A percentile compares a stretch with the other conserved stretches of the same genome.
Evolutionary conservation across 1,140 invertebrate species (phyloP).

Genomic region (Chelonus insularis): DNA sequence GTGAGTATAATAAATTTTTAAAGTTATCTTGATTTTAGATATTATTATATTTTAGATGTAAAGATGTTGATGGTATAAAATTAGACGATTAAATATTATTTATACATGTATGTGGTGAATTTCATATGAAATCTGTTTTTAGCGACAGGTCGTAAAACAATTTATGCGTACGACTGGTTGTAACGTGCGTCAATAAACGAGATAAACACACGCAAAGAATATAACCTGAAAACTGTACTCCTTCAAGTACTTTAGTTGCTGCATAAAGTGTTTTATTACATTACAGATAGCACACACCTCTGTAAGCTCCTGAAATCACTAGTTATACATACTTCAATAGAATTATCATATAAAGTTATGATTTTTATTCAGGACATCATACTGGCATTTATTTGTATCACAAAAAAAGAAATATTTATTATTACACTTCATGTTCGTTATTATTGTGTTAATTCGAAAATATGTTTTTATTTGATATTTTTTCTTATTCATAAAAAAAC

Average conservation of each 20-base stretch:
- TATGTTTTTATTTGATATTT: too few species aligned
- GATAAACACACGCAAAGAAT: conserved; percentile 45
- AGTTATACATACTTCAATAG: conserved; percentile 55
- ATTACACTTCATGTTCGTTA: conserved; percentile 19
- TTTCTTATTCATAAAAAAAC: neutral
- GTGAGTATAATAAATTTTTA: too few species aligned
- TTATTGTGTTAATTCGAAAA: conserved; percentile 26
- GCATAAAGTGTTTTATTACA: conserved; percentile 58
- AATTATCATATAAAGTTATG: conserved; percentile 50
- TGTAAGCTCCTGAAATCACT: neutral
- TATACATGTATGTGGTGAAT: conserved; percentile 46
- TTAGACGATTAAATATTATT: too few species aligned
- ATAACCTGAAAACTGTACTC: conserved; percentile 27
- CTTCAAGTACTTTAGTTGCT: conserved; percentile 36
- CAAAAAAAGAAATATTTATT: conserved; percentile 1
- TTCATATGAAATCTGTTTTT: conserved; percentile 57
- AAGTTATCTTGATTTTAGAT: too few species aligned
- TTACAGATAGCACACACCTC: conserved; percentile 22
- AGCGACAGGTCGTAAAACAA: conserved; percentile 60
- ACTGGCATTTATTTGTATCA: neutral
- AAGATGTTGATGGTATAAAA: too few species aligned
- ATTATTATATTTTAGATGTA: too few species aligned
- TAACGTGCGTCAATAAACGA: conserved; percentile 57
- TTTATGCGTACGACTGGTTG: conserved; percentile 55
- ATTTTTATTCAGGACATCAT: conserved; percentile 27